These are phyloP conservation scores for Eledone cirrhosa DNA, from an alignment of 2,888 invertebrate genomes.

Conservation along the genomic window DNA sequence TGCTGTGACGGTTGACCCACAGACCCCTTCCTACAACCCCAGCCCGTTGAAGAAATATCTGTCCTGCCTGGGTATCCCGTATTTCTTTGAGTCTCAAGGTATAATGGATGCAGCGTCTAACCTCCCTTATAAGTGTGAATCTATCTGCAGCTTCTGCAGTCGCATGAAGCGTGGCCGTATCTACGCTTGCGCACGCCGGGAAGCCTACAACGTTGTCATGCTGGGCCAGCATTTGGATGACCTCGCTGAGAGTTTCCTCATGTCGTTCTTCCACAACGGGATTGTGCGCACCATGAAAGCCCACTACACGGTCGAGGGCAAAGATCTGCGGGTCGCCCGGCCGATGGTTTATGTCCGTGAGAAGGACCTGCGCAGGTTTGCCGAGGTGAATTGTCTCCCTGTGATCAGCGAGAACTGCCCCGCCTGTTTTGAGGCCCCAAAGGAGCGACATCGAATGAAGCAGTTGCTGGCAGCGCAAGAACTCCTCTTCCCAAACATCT, in stretches of 20 bases:
- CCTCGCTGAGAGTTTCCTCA: constrained; percentile 82
- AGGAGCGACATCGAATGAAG: constrained; percentile 74
- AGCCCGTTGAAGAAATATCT: constrained; percentile 79
- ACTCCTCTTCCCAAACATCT: constrained; percentile 78
- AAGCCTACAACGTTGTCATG: constrained; percentile 87
- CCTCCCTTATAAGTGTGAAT: constrained; percentile 67
- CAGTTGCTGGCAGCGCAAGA: constrained; percentile 81
- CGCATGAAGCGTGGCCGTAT: constrained; percentile 79
- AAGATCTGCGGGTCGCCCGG: constrained; percentile 82
- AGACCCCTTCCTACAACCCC: constrained; percentile 73
- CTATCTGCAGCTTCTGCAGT: constrained; percentile 78
- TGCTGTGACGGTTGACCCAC: constrained; percentile 81
- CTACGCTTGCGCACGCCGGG: constrained; percentile 78
- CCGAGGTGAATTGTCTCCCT: constrained; percentile 78
- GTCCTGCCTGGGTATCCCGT: constrained; percentile 77
- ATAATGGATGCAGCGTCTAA: constrained; percentile 70
- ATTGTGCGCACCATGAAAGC: constrained; percentile 79
- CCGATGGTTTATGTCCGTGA: constrained; percentile 89
- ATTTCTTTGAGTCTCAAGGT: constrained; percentile 78
- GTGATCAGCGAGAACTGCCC: constrained; percentile 75
- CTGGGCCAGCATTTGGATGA: constrained; percentile 88
- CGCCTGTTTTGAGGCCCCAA: constrained; percentile 69
- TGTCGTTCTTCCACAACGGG: constrained; percentile 84
- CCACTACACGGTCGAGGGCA: constrained; percentile 83
- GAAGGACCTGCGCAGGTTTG: constrained; percentile 78